phyloP scores from a whole-genome alignment of 2,888 invertebrate genomes.

The Thera britannica region DNA sequence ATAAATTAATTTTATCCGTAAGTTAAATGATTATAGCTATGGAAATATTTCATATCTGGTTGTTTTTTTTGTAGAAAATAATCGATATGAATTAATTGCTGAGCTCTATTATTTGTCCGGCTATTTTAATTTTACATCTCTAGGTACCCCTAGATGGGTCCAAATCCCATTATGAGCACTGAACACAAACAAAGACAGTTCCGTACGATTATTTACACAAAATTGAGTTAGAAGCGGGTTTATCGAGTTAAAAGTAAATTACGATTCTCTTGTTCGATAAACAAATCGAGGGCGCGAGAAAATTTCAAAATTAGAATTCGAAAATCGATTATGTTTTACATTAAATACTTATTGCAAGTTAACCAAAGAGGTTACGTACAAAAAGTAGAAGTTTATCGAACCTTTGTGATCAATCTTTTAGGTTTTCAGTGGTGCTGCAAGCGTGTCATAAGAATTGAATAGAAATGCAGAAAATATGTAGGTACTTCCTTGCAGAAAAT shows the following conservation, averaged over 20 bases:
- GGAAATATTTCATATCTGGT: too few relatives aligned
- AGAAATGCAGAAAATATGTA: neutral
- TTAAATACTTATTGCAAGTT: too few relatives aligned
- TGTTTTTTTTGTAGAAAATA: too few relatives aligned
- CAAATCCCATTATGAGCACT: slow-evolving; percentile 63
- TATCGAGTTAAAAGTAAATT: slow-evolving; percentile 78
- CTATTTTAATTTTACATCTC: slow-evolving; percentile 2
- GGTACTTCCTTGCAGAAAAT: too few relatives aligned
- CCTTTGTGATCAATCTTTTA: too few relatives aligned
- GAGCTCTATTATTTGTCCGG: neutral
- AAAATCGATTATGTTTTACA: neutral
- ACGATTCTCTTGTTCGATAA: slow-evolving; percentile 66
- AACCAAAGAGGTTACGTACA: neutral
- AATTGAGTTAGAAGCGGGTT: slow-evolving; percentile 67
- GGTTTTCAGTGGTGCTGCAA: too few relatives aligned
- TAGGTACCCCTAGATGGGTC: slow-evolving; percentile 30
- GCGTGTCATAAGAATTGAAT: too few relatives aligned
- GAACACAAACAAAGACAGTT: slow-evolving; percentile 58
- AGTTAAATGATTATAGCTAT: too few relatives aligned
- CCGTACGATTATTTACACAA: slow-evolving; percentile 62
- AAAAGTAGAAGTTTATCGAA: neutral
- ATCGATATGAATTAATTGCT: too few relatives aligned
- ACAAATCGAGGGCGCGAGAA: slow-evolving; percentile 10
- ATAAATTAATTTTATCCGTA: too few relatives aligned
- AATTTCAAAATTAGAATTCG: slow-evolving; percentile 9